Percentiles rank a stretch among this genome's conserved stretches.
Conservation (phyloP, 2,797 vertebrate genomes). For the Myotis planiceps region DNA sequence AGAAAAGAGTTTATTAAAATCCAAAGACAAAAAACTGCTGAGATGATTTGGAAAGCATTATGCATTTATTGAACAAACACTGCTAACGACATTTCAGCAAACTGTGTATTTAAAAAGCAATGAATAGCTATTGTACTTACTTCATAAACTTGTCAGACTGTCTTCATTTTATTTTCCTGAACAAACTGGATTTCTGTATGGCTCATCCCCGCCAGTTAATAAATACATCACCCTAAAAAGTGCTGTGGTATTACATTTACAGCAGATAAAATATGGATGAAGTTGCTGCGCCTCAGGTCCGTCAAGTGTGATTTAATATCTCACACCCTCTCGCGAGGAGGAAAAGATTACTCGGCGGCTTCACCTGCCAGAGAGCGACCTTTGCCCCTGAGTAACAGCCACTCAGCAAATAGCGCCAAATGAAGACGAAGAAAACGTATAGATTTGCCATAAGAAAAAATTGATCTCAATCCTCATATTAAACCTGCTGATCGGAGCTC, state of each 20-base stretch:
- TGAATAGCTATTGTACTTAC: constrained; percentile 94
- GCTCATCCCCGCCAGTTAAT: constrained; percentile 93
- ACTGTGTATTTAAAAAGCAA: constrained; percentile 90
- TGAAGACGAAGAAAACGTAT: constrained; percentile 90
- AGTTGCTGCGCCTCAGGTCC: constrained; percentile 94
- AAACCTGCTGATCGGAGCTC: constrained; percentile 91
- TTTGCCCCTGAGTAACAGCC: constrained; percentile 92
- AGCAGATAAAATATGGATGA: constrained; percentile 98
- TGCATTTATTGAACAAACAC: constrained; percentile 88
- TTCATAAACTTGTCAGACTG: constrained; percentile 97
- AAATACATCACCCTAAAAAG: constrained; percentile 98
- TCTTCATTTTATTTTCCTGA: constrained; percentile 95
- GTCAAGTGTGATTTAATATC: constrained; percentile 98
- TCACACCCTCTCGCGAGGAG: constrained; percentile 89
- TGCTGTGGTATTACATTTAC: constrained; percentile 94
- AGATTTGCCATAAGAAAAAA: constrained; percentile 92
- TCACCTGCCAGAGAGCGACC: constrained; percentile 90
- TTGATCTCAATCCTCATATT: constrained; percentile 90
- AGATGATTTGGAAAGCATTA: constrained; percentile 85
- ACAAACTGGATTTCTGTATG: constrained; percentile 93
- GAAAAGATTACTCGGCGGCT: constrained; percentile 92
- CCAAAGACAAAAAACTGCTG: constrained; percentile 81
- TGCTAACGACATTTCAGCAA: constrained; percentile 86
- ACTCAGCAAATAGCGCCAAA: constrained; percentile 93
- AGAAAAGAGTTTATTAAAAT: constrained; percentile 86